Evolutionary conservation across 2,888 invertebrate species (phyloP).

Genomic region (Perizoma affinitatum): DNA sequence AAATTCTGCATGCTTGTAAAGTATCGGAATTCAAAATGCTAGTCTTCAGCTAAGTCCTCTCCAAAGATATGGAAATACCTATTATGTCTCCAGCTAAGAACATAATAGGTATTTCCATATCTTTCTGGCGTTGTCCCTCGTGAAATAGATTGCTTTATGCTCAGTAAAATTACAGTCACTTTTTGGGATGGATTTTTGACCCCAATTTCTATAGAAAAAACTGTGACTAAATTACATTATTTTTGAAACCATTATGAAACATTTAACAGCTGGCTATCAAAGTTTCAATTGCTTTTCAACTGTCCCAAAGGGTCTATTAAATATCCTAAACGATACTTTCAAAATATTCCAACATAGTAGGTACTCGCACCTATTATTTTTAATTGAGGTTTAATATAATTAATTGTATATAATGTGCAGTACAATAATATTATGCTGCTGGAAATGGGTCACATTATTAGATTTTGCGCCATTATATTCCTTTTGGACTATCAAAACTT

Average conservation of each 20-base stretch:
- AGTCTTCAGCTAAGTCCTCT: conserved; percentile 1
- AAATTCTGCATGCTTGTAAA: conserved; percentile 11
- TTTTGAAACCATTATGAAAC: conserved; percentile 22
- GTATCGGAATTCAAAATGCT: conserved; percentile 13
- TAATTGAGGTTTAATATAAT: too few species aligned
- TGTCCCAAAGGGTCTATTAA: conserved; percentile 22
- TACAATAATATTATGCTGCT: too few species aligned
- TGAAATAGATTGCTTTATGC: too few species aligned
- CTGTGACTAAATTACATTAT: conserved; percentile 3
- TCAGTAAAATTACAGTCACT: too few species aligned
- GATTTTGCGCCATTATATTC: too few species aligned
- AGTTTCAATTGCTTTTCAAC: conserved; percentile 27
- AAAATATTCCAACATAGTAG: conserved; percentile 19
- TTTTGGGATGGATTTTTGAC: neutral
- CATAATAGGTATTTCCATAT: neutral
- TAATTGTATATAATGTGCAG: too few species aligned
- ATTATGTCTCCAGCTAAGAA: too few species aligned
- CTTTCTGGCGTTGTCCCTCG: too few species aligned
- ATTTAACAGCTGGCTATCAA: conserved; percentile 25
- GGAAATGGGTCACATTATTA: too few species aligned
- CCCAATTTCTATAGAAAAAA: conserved; percentile 19
- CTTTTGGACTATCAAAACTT: too few species aligned
- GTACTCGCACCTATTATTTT: neutral
- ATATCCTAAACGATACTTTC: conserved; percentile 17
- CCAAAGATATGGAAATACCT: too few species aligned